Evolutionary conservation across 2,888 invertebrate species (phyloP).

Genomic region (Nomada ferruginata): DNA sequence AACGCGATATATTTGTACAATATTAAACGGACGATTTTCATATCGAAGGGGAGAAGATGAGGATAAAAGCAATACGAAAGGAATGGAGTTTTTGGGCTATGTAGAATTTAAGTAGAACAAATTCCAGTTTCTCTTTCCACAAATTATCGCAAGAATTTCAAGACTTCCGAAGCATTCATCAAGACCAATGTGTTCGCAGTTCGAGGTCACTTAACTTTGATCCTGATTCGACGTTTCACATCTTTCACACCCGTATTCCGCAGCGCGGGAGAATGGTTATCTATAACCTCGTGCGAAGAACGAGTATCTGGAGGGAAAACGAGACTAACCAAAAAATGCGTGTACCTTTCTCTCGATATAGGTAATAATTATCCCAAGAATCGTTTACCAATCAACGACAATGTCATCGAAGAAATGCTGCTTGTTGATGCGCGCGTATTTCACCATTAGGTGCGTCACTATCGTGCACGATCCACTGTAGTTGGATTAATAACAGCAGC

Average conservation of each 20-base stretch:
- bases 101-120: background rate
- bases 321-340: background rate
- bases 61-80: background rate
- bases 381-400: constrained; percentile 45
- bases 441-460: constrained; percentile 46
- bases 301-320: background rate
- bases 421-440: constrained; percentile 52
- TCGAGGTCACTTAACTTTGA: constrained; percentile 7
- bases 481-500: constrained; percentile 9
- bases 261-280: constrained; percentile 55
- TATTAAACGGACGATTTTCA: background rate
- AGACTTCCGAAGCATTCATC: background rate
- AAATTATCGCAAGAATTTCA: background rate
- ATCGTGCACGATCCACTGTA: constrained; percentile 21
- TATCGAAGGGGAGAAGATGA: background rate
- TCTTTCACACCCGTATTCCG: constrained; percentile 5
- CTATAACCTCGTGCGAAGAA: constrained; percentile 38
- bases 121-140: background rate
- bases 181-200: background rate
- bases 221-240: background rate
- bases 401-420: constrained; percentile 53
- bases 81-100: background rate
- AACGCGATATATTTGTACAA: background rate
- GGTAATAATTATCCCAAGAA: constrained; percentile 29
- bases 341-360: constrained; percentile 25